Conservation (phyloP, 1,140 invertebrate species). For the Pseudomyrmex pallidus region DNA sequence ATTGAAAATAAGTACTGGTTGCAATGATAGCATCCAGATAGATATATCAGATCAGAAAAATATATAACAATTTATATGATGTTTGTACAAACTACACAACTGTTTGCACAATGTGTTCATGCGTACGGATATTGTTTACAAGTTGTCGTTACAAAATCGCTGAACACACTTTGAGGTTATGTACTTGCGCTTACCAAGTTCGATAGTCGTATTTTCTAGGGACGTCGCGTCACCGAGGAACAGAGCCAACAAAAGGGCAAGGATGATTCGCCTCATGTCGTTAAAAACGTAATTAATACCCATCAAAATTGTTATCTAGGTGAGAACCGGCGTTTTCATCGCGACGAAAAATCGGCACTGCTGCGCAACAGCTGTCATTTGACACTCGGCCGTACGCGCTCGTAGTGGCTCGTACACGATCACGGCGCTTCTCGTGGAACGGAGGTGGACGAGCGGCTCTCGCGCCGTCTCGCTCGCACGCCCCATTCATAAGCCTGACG, state of each 20-base stretch:
- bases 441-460: not conserved
- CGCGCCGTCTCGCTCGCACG: conserved; percentile 38
- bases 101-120: no score
- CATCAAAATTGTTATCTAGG: conserved; percentile 12
- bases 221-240: not conserved
- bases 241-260: conserved; percentile 19
- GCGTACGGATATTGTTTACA: not conserved
- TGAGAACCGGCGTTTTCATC: conserved; percentile 35
- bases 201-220: not conserved
- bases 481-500: not conserved
- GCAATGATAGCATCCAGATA: no score
- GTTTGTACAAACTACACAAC: no score
- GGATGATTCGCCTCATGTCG: conserved; percentile 13
- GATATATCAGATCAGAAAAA: no score
- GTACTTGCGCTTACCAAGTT: conserved; percentile 51
- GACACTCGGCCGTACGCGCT: conserved; percentile 54
- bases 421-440: conserved; percentile 21
- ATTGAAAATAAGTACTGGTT: no score
- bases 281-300: conserved; percentile 36
- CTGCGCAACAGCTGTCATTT: conserved; percentile 72
- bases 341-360: conserved; percentile 48
- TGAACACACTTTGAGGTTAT: conserved; percentile 69
- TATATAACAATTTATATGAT: no score
- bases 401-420: conserved; percentile 19
- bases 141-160: not conserved